A percentile compares a stretch with the other conserved stretches of the same genome.
These are phyloP conservation scores for Hirudinaria manillensis DNA, from an alignment of 2,888 invertebrate species.

Conservation along the genomic window DNA sequence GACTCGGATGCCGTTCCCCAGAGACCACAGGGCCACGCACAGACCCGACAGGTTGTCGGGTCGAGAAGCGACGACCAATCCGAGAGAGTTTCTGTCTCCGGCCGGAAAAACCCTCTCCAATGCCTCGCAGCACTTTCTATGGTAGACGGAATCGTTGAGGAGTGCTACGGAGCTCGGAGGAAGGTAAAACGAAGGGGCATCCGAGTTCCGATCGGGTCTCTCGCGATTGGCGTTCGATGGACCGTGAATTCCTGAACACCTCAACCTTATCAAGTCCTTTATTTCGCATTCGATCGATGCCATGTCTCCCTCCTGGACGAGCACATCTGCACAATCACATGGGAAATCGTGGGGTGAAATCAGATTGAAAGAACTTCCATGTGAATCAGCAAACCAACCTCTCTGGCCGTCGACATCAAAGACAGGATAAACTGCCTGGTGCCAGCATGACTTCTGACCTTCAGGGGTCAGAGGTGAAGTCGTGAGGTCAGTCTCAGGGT, in stretches of 20 bases:
- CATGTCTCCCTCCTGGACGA: too few species aligned
- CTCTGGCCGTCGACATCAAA: background rate
- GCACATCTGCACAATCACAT: background rate
- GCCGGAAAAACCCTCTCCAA: background rate
- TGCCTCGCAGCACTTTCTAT: background rate
- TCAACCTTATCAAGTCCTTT: too few species aligned
- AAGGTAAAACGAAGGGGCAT: background rate
- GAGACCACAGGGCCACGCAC: background rate
- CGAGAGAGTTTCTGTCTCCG: background rate
- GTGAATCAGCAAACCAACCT: background rate
- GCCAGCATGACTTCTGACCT: constrained; percentile 62
- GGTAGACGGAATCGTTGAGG: constrained; percentile 7
- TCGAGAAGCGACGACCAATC: background rate
- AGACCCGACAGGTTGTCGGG: background rate
- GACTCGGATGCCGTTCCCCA: background rate
- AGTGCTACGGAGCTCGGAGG: background rate
- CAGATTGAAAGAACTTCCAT: background rate
- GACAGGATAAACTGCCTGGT: constrained; percentile 67
- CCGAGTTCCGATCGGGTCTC: background rate
- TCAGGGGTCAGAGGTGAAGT: constrained; percentile 59
- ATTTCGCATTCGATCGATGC: too few species aligned
- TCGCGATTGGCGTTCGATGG: too few species aligned
- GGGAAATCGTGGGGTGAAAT: background rate
- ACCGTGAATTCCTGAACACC: too few species aligned
- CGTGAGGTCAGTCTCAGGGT: constrained; percentile 58